A percentile compares a stretch with the other conserved stretches of the same genome.
Evolutionary conservation across 1,140 invertebrate genomes (phyloP).

Genomic region (Agrilus planipennis): DNA sequence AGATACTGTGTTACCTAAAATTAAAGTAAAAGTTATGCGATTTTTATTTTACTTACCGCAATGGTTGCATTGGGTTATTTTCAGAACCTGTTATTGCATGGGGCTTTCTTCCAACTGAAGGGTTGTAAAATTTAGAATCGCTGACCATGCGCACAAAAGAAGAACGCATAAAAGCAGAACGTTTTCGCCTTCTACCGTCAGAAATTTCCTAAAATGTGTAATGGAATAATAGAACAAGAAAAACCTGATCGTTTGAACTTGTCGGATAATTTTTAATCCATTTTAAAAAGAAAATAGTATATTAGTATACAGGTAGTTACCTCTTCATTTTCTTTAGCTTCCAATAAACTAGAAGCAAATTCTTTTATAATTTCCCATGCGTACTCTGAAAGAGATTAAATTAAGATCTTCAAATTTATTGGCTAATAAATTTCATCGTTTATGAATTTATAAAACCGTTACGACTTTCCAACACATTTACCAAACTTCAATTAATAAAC

Average conservation of each 20-base stretch:
- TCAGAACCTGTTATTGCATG: slow-evolving; percentile 34
- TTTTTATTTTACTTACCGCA: slow-evolving; percentile 25
- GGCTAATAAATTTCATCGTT: too few species aligned
- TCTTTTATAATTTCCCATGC: slow-evolving; percentile 86
- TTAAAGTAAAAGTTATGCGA: too few species aligned
- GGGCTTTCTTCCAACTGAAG: slow-evolving; percentile 53
- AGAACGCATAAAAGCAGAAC: slow-evolving; percentile 77
- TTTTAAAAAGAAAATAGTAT: too few species aligned
- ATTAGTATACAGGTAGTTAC: slow-evolving; percentile 30
- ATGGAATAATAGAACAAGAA: too few species aligned
- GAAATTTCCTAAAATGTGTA: too few species aligned
- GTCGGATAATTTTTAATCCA: too few species aligned
- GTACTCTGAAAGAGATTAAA: slow-evolving; percentile 61
- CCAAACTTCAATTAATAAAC: too few species aligned
- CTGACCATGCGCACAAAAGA: slow-evolving; percentile 96
- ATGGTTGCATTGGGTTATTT: slow-evolving; percentile 35
- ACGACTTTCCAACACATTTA: too few species aligned
- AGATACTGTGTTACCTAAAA: not conserved
- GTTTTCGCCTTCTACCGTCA: slow-evolving; percentile 53
- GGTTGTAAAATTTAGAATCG: slow-evolving; percentile 93
- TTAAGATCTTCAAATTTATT: too few species aligned
- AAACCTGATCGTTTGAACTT: too few species aligned
- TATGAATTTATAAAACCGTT: too few species aligned
- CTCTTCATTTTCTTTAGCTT: slow-evolving; percentile 48
- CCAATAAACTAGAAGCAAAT: slow-evolving; percentile 68